Evolutionary conservation across 1,140 invertebrate genomes (phyloP).

Genomic region (Hycleus cichorii): DNA sequence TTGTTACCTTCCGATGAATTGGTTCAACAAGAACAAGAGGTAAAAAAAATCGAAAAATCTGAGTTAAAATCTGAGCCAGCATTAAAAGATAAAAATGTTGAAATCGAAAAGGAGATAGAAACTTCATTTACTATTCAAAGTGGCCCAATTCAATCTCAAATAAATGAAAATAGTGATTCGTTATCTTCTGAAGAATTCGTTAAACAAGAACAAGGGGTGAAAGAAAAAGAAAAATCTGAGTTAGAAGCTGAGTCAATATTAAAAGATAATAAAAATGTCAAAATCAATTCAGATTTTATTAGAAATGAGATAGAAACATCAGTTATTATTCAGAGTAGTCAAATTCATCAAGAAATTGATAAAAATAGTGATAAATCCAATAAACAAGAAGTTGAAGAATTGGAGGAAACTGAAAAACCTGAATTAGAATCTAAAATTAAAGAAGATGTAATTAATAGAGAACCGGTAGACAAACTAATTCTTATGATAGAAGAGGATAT

Average conservation of each 20-base stretch:
- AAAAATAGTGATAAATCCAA: background rate
- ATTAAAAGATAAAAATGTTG: no score
- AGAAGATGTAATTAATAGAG: background rate
- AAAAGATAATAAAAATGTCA: no score
- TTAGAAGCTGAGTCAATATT: conserved; percentile 26
- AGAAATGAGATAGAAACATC: no score
- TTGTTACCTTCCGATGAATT: background rate
- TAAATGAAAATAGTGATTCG: background rate
- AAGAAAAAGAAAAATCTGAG: background rate
- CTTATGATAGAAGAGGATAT: background rate
- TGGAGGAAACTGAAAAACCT: background rate
- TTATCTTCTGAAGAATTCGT: conserved; percentile 16
- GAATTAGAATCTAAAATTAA: background rate
- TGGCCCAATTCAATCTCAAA: background rate
- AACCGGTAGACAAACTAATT: background rate
- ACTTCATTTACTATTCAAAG: no score
- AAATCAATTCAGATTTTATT: no score
- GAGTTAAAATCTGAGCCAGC: background rate
- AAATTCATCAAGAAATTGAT: background rate
- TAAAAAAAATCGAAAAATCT: background rate
- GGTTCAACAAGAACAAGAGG: background rate
- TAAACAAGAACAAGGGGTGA: conserved; percentile 9
- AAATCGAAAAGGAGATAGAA: no score
- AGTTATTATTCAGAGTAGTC: no score
- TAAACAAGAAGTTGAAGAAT: background rate